A percentile compares a stretch with the other conserved stretches of the same genome.
These are phyloP conservation scores for Hippocampus guttulatus DNA, from an alignment of 2,113 vertebrate species.

Conservation along the genomic window DNA sequence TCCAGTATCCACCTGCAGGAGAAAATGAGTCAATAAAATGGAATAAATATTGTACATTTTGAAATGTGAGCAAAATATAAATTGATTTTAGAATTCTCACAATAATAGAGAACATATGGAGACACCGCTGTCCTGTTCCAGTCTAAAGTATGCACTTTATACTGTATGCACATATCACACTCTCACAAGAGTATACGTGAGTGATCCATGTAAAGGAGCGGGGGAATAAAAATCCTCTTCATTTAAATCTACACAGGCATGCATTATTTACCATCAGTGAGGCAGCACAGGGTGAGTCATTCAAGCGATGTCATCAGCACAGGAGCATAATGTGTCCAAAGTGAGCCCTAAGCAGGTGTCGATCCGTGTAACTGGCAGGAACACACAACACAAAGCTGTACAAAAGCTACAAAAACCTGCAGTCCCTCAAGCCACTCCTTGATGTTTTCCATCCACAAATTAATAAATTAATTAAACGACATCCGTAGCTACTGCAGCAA, in stretches of 20 bases:
- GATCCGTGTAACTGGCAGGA: conserved; percentile 56
- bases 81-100: neutral
- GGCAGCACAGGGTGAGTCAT: conserved; percentile 15
- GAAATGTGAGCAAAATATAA: neutral
- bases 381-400: conserved; percentile 64
- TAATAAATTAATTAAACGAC: neutral
- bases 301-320: conserved; percentile 8
- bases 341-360: conserved; percentile 19
- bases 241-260: conserved; percentile 24
- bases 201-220: conserved; percentile 6
- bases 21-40: conserved; percentile 1
- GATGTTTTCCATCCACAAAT: neutral
- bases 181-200: conserved; percentile 23
- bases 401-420: conserved; percentile 26
- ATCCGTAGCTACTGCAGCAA: neutral
- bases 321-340: conserved; percentile 33
- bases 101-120: neutral
- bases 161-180: conserved; percentile 14
- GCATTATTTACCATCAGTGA: conserved; percentile 33
- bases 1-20: conserved; percentile 34
- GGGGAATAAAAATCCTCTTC: conserved; percentile 24
- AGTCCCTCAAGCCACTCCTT: conserved; percentile 1
- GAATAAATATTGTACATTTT: neutral
- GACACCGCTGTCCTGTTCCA: neutral
- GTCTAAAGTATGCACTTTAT: conserved; percentile 9